Conservation (phyloP, 2,113 vertebrate species). For the Edolisoma coerulescens region DNA sequence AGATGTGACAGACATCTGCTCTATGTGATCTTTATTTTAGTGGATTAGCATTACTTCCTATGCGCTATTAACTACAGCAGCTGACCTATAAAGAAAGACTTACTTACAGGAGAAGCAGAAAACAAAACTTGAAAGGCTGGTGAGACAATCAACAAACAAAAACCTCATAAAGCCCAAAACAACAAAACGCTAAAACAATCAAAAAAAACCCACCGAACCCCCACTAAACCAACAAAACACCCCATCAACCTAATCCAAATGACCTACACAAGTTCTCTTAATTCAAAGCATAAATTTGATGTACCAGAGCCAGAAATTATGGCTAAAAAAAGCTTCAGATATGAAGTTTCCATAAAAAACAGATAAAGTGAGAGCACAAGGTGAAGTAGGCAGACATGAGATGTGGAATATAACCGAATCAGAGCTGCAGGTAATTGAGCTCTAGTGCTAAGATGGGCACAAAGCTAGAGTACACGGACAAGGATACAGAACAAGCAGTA, state of each 20-base stretch:
- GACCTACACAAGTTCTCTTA: background rate
- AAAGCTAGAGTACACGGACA: background rate
- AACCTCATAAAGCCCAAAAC: background rate
- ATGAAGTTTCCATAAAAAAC: background rate
- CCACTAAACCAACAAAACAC: background rate
- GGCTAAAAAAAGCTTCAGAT: background rate
- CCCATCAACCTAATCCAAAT: background rate
- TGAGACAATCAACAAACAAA: background rate
- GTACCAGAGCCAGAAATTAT: background rate
- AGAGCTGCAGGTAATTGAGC: background rate
- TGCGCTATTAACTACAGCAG: background rate
- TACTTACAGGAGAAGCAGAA: background rate
- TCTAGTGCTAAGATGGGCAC: background rate
- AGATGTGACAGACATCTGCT: background rate
- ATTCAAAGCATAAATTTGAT: background rate
- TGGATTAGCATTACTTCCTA: background rate
- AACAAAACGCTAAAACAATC: background rate
- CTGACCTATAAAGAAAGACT: background rate
- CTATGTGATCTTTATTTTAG: background rate
- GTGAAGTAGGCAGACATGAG: background rate
- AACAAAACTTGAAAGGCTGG: background rate
- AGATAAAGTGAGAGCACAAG: background rate
- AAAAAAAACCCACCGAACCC: fast-evolving
- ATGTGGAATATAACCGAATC: background rate
- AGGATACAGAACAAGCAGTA: background rate